Evolutionary conservation across 2,888 invertebrate species (phyloP).

Genomic region (Himalopsyche japonica): DNA sequence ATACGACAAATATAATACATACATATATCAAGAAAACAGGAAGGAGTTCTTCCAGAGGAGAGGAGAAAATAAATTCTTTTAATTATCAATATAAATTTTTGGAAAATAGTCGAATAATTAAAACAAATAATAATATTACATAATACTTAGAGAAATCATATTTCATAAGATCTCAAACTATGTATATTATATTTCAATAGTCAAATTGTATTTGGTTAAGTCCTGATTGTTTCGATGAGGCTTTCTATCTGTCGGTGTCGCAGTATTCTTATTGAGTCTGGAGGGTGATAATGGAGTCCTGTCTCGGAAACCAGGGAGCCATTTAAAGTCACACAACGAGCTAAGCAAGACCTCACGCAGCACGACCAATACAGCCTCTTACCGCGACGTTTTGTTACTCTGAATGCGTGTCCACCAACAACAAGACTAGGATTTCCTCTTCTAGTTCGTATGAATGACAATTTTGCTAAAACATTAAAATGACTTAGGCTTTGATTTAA

Average conservation of each 20-base stretch:
- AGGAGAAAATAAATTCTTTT: too few species aligned
- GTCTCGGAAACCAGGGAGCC: slow-evolving; percentile 49
- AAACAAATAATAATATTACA: too few species aligned
- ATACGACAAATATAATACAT: too few species aligned
- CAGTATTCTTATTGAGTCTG: slow-evolving; percentile 50
- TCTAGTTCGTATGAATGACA: slow-evolving; percentile 54
- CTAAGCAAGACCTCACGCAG: slow-evolving; percentile 44
- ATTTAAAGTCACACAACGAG: slow-evolving; percentile 50
- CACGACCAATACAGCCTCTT: slow-evolving; percentile 49
- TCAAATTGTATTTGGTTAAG: background rate
- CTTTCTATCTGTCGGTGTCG: slow-evolving; percentile 39
- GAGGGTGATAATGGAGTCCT: slow-evolving; percentile 52
- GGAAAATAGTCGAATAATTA: too few species aligned
- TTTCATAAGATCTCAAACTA: background rate
- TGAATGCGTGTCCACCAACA: slow-evolving; percentile 51
- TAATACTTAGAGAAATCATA: too few species aligned
- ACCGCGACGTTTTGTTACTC: slow-evolving; percentile 55
- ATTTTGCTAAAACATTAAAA: slow-evolving; percentile 41
- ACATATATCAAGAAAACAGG: too few species aligned
- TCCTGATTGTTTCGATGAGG: slow-evolving; percentile 39
- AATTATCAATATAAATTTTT: too few species aligned
- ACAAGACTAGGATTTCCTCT: slow-evolving; percentile 55
- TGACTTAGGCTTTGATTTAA: background rate
- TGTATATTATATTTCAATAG: background rate
- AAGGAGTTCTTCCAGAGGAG: too few species aligned